A percentile compares a stretch with the other conserved stretches of the same genome.
Conservation (phyloP, 1,140 invertebrate genomes). For the Meloidogyne chitwoodi region DNA sequence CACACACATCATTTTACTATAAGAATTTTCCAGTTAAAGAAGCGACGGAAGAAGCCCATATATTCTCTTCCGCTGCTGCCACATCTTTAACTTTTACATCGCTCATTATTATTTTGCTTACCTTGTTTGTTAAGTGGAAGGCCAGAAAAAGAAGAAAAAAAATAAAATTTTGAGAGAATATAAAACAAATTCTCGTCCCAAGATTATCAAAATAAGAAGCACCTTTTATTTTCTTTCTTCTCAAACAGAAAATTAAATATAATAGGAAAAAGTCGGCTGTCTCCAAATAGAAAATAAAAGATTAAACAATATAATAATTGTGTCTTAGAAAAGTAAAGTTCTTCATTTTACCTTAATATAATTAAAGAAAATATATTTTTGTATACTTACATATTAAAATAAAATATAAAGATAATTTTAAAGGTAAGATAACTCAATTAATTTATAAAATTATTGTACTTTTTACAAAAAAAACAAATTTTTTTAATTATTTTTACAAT, state of each 20-base stretch:
- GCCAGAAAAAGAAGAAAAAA: not conserved
- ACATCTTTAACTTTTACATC: not conserved
- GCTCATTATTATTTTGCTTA: not conserved
- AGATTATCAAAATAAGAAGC: not conserved
- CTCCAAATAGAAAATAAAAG: not conserved
- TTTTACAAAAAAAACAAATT: no score
- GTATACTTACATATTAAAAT: no score
- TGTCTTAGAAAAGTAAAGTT: no score
- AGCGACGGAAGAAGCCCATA: not conserved
- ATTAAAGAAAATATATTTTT: no score
- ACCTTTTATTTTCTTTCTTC: not conserved
- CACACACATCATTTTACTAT: not conserved
- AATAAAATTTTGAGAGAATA: no score
- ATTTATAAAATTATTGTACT: no score
- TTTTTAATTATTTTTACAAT: no score
- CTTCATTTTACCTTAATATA: no score
- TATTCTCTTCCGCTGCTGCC: not conserved
- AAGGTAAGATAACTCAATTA: no score
- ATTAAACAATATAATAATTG: no score
- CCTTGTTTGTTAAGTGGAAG: constrained; percentile 2
- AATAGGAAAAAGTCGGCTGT: not conserved
- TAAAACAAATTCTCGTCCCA: not conserved
- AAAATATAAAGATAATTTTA: no score
- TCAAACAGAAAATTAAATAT: not conserved
- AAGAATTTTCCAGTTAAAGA: not conserved